These are phyloP conservation scores for Oxycera nigricornis DNA, from an alignment of 2,888 invertebrate genomes.

Conservation along the genomic window DNA sequence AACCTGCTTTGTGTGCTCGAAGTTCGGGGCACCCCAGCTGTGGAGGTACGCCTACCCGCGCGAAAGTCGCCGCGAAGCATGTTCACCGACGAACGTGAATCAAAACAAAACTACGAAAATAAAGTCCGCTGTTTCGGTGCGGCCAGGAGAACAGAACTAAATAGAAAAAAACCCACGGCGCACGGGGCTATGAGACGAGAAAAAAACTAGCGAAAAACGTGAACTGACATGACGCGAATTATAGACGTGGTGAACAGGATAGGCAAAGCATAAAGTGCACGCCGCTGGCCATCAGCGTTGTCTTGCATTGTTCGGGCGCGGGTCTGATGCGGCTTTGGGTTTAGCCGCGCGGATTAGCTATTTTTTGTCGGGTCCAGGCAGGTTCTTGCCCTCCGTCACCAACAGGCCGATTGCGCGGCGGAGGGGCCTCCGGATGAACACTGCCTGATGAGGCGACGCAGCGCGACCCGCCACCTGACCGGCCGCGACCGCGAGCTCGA, in stretches of 20 bases:
- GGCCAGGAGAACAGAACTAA: neutral
- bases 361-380: neutral
- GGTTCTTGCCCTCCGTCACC: conserved; percentile 4
- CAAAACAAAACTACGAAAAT: conserved; percentile 33
- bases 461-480: neutral
- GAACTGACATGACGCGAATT: conserved; percentile 13
- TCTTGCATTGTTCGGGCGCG: neutral
- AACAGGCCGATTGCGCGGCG: neutral
- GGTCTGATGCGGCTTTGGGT: neutral
- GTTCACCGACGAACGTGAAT: neutral
- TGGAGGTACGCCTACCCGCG: conserved; percentile 27
- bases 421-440: neutral
- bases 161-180: too few relatives aligned
- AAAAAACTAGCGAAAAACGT: conserved; percentile 17
- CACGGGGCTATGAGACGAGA: neutral
- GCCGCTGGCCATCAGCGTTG: neutral
- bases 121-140: neutral
- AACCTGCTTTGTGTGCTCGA: conserved; percentile 16
- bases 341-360: neutral
- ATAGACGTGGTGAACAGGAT: neutral
- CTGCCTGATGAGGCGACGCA: neutral
- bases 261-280: conserved; percentile 15
- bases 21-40: neutral
- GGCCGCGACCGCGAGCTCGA: neutral
- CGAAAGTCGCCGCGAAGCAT: neutral